Base-by-base conservation (phyloP, 2,113 vertebrate genomes). In the Scophthalmus maximus region DNA sequence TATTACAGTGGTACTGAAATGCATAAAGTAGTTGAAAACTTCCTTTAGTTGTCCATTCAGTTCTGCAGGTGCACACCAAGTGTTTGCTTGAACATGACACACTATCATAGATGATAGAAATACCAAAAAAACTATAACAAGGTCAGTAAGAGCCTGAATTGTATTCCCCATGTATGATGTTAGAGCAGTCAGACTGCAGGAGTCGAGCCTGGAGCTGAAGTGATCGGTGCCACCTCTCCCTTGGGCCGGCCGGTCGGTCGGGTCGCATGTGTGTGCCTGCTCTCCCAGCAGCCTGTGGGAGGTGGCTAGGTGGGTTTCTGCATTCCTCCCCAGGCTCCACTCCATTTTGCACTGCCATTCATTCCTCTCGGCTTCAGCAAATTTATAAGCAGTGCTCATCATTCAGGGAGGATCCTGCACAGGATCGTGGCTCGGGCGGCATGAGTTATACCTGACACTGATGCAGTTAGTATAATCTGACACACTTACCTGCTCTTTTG, bases 241-340 rank as follows among this genome's bases (percentile, higher is more conserved):
- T 56, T 22, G 64, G 58, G 81, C 79, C 18, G 58, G 81, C 79
- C 18, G 74, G 67, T 72, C 40, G 58, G 75, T 67, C 5, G 64
- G 59, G 81, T 87, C 86, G 51, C 81, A 32, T 89, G 89, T 89
- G 88, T 78, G 73, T 85, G 88, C 87, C 81, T 85, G 84, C 90
- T 85, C 80, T 65, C 49, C 53, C 30, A 15, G 71, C 81, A 63
- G 59, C 63, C 74, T 65, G 81, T 84, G 86, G 79, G 83, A 89
- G 82, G 87, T 55, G 83, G 87, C 85, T 73, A 68, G 67, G 82
- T 84, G 87, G 84, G 71, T 85, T 75, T 82, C 63, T 77, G 78
- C 90, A 91, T 91, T 92, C 87, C 88, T 86, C 63, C 67, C 18
- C 74, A 80, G 68, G 76, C 86, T 86, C 52, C 47, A 29, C 81